Percentiles rank a stretch among this genome's conserved stretches.
phyloP scores from a whole-genome alignment of 1,140 invertebrate species.

The Calosoma granatense region DNA sequence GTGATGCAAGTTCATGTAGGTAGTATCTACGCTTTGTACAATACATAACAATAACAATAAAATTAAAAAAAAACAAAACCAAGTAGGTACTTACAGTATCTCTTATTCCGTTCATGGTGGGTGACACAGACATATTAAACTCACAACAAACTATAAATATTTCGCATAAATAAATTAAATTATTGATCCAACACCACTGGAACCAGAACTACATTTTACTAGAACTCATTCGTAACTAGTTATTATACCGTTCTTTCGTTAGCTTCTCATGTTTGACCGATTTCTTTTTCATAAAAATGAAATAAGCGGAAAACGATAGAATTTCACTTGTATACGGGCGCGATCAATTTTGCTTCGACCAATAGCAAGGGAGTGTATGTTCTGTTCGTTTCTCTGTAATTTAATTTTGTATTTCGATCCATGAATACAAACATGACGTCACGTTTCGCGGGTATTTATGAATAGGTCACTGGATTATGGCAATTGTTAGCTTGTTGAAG shows the following conservation, averaged over 20 bases:
- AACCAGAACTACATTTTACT: not conserved
- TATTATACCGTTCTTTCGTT: too few relatives aligned
- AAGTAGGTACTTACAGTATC: slow-evolving; percentile 5
- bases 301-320: too few relatives aligned
- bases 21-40: too few relatives aligned
- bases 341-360: not conserved
- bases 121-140: not conserved
- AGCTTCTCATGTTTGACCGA: too few relatives aligned
- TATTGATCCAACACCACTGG: not conserved
- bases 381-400: too few relatives aligned
- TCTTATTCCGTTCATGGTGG: not conserved
- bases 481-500: too few relatives aligned
- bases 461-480: not conserved
- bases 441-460: not conserved
- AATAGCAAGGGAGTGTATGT: not conserved
- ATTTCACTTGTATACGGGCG: too few relatives aligned
- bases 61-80: too few relatives aligned
- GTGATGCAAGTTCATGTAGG: too few relatives aligned
- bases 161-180: not conserved
- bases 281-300: too few relatives aligned
- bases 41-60: too few relatives aligned
- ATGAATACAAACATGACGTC: slow-evolving; percentile 1
- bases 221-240: too few relatives aligned
- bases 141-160: not conserved
- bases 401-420: not conserved